phyloP scores from a whole-genome alignment of 2,113 vertebrate species.

The Anseranas semipalmata region DNA sequence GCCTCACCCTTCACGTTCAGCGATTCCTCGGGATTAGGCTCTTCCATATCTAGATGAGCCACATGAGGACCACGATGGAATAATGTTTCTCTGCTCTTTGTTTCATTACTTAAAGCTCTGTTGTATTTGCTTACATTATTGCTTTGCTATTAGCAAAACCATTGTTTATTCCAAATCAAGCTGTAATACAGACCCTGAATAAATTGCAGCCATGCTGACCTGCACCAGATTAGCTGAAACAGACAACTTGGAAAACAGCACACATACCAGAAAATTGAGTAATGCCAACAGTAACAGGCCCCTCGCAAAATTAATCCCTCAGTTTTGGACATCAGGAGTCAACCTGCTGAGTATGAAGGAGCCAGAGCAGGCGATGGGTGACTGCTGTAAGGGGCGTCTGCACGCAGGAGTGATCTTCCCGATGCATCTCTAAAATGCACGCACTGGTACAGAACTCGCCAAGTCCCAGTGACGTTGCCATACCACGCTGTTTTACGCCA shows the following conservation, averaged over 20 bases:
- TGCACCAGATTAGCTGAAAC: background rate
- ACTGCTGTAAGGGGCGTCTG: background rate
- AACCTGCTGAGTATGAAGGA: background rate
- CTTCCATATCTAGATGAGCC: background rate
- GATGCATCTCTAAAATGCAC: background rate
- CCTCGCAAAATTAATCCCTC: background rate
- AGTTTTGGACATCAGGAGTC: background rate
- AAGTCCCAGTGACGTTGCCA: background rate
- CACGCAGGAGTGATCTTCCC: background rate
- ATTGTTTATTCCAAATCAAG: background rate
- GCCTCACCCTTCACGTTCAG: background rate
- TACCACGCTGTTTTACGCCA: background rate
- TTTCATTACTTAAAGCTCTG: constrained; percentile 16
- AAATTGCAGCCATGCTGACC: background rate
- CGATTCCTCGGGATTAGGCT: background rate
- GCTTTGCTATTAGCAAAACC: background rate
- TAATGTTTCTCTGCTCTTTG: background rate
- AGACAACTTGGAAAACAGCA: background rate
- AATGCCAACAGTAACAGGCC: background rate
- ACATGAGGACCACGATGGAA: background rate
- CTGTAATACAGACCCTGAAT: background rate
- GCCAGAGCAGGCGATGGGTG: background rate
- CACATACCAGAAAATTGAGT: rapidly evolving
- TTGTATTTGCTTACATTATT: background rate
- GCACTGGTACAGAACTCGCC: background rate